Evolutionary conservation across 2,888 invertebrate species (phyloP), one percentile per base, ranked within the genome.

Genomic region (Tetranychus truncatus): DNA sequence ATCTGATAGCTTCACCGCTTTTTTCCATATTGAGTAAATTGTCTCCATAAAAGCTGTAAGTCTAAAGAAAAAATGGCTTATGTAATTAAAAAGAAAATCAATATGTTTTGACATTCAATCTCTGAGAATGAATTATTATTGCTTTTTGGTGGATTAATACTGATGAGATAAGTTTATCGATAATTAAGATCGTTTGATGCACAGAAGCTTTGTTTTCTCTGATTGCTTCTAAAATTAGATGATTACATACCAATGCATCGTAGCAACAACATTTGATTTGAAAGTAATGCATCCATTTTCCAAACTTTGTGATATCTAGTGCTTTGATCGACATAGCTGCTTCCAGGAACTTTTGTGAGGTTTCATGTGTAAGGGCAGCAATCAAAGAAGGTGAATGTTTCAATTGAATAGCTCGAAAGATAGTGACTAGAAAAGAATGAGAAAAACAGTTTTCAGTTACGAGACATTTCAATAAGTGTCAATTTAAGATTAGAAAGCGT

Each of bases 391-490:
- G 81, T 75, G 85, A 84, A 80, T 88, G 88, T 78, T 87, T 87
- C 80, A 88, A 80, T 78, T 88, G 88, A 7, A 88, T 85, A 15
- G 88, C 88, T 80, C 88, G 81, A 1, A 87, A 88, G 73, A 88
- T 85, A 20, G 88, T 87, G 66, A 88, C 85, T 84, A 80, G 11
- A 21, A 20, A 66, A n/a, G n/a, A 24, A 75, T 44, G 72, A 67
- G 5, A 18, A 66, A 18, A 66, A 6, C 15, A 21, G 1, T 21
- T 34, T 34, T 34, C 34, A 34, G 34, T 34, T 34, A 4, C 5
- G 0, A 34, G 34, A 34, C 6, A 18, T 44, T 69, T 66, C 44
- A 55, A 72, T 24, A 15, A 66, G 1, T 69, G 21, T 20, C 66
- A 71, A 74, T 67, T 34, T 34, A 5, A 34, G 34, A 34, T 4